Conservation (phyloP, 2,888 invertebrate species). For the Rhodophaea formosa region DNA sequence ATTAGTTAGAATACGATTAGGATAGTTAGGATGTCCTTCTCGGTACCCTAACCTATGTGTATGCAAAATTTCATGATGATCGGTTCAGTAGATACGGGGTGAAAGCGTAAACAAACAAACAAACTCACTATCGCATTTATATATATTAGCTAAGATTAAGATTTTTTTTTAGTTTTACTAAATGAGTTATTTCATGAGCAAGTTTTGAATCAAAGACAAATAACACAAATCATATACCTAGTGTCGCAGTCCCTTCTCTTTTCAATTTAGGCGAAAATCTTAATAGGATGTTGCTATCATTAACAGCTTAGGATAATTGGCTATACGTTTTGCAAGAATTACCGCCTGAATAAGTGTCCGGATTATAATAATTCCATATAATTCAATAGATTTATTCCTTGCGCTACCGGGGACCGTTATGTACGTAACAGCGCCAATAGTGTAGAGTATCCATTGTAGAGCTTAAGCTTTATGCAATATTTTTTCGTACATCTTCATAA, state of each 20-base stretch:
- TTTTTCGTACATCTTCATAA: too few species aligned
- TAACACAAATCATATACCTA: too few species aligned
- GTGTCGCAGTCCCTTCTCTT: too few species aligned
- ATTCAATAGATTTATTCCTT: slow-evolving; percentile 4
- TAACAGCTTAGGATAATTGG: too few species aligned
- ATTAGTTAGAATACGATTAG: too few species aligned
- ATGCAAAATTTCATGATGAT: not conserved
- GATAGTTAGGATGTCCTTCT: not conserved
- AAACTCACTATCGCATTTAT: not conserved
- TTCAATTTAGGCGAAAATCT: too few species aligned
- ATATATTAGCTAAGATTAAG: not conserved
- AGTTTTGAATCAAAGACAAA: too few species aligned
- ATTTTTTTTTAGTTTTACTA: too few species aligned
- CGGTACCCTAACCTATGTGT: not conserved
- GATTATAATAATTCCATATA: not conserved
- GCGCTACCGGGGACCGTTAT: slow-evolving; percentile 12
- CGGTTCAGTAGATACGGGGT: not conserved
- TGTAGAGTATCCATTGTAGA: not conserved
- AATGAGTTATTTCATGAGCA: too few species aligned
- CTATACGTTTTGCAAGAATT: not conserved
- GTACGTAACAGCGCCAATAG: not conserved
- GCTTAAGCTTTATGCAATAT: not conserved
- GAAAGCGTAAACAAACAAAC: not conserved
- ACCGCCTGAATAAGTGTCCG: not conserved
- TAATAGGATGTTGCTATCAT: too few species aligned